Evolutionary conservation across 1,140 invertebrate genomes (phyloP).

Genomic region (Calliphora vicina): DNA sequence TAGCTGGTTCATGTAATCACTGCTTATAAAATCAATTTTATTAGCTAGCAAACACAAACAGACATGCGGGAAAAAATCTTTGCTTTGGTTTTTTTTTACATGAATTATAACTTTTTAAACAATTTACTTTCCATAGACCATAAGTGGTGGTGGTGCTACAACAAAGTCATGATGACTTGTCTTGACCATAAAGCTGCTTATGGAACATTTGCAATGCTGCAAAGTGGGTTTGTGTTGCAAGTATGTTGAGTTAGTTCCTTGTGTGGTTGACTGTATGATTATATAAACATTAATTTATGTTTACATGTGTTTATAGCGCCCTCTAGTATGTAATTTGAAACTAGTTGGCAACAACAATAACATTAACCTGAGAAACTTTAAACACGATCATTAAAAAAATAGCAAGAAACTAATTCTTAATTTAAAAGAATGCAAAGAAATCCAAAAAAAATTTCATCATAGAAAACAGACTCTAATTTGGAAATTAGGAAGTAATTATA

Average conservation of each 20-base stretch:
- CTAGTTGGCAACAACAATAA: constrained; percentile 44
- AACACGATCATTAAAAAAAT: constrained; percentile 48
- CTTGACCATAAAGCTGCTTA: background rate
- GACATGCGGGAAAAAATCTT: background rate
- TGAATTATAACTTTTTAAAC: background rate
- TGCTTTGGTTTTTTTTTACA: background rate
- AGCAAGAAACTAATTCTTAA: background rate
- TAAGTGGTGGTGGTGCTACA: background rate
- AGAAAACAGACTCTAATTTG: no score
- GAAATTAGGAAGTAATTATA: no score
- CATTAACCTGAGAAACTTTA: background rate
- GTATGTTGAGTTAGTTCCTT: background rate
- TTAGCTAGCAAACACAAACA: background rate
- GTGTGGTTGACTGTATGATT: background rate
- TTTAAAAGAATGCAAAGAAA: no score
- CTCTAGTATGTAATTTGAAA: constrained; percentile 60
- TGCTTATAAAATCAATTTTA: background rate
- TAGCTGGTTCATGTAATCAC: background rate
- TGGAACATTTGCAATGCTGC: background rate
- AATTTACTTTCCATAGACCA: background rate
- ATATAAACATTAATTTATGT: constrained; percentile 52
- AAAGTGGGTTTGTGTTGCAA: background rate
- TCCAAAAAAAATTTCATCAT: no score
- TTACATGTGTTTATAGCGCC: constrained; percentile 61
- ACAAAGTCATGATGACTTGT: background rate